Evolutionary conservation across 2,888 invertebrate species (phyloP).

Genomic region (Drosophila lutescens): DNA sequence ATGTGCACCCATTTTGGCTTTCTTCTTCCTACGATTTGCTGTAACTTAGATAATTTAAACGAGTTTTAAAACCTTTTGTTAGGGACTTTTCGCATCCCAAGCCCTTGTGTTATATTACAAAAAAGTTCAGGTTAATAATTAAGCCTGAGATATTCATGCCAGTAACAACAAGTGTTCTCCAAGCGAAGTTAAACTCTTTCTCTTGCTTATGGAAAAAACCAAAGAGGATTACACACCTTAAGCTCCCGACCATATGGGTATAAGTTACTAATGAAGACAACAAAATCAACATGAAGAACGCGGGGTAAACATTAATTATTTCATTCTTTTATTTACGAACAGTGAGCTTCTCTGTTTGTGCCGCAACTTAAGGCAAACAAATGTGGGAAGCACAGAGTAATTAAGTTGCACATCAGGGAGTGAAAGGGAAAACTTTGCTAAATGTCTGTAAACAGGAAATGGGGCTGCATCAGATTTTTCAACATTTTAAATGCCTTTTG

Average conservation of each 20-base stretch:
- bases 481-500: slow-evolving; percentile 21
- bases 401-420: slow-evolving; percentile 62
- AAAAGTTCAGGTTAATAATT: too few relatives aligned
- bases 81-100: too few relatives aligned
- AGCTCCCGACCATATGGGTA: slow-evolving; percentile 1
- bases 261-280: slow-evolving; percentile 25
- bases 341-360: slow-evolving; percentile 7
- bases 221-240: slow-evolving; percentile 8
- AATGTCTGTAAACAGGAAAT: slow-evolving; percentile 56
- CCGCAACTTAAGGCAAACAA: slow-evolving; percentile 40
- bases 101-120: too few relatives aligned
- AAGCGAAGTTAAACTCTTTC: background rate
- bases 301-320: slow-evolving; percentile 47
- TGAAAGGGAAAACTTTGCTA: slow-evolving; percentile 52
- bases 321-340: slow-evolving; percentile 34
- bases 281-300: slow-evolving; percentile 26
- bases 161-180: background rate
- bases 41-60: too few relatives aligned
- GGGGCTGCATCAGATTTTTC: slow-evolving; percentile 20
- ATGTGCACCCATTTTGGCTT: too few relatives aligned
- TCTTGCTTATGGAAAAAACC: background rate
- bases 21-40: too few relatives aligned
- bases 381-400: slow-evolving; percentile 51
- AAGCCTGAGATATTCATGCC: background rate
- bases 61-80: too few relatives aligned